Conservation (phyloP, 1,140 invertebrate genomes). For the Drosophila tristis region DNA sequence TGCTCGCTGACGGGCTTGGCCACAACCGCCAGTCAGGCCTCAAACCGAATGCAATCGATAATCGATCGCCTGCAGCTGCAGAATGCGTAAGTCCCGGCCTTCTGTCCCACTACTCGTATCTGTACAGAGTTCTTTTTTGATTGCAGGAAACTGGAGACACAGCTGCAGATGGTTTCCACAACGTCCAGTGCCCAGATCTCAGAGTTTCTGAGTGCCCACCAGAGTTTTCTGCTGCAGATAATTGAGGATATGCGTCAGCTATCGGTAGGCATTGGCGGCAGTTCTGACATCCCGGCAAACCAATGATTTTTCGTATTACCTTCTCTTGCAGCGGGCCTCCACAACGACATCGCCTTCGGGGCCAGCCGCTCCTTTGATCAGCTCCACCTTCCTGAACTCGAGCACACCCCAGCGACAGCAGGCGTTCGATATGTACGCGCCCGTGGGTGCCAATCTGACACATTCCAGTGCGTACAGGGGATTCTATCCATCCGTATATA, state of each 20-base stretch:
- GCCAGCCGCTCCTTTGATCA: conserved; percentile 38
- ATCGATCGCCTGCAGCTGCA: conserved; percentile 72
- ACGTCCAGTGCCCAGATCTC: conserved; percentile 66
- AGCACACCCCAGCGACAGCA: conserved; percentile 62
- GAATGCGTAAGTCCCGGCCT: conserved; percentile 57
- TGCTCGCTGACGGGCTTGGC: conserved; percentile 71
- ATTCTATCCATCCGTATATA: not conserved
- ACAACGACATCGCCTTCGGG: not conserved
- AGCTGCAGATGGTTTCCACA: conserved; percentile 58
- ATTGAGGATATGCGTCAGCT: conserved; percentile 80
- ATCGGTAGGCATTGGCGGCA: conserved; percentile 57
- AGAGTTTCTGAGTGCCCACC: conserved; percentile 71
- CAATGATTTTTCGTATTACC: too few species aligned
- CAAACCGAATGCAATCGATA: conserved; percentile 69
- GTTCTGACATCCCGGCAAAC: not conserved
- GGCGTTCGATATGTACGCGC: conserved; percentile 59
- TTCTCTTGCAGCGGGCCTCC: conserved; percentile 18
- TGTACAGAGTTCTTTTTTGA: not conserved
- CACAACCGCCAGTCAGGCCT: conserved; percentile 64
- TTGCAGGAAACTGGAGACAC: conserved; percentile 68
- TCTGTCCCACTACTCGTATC: not conserved
- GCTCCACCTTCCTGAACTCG: conserved; percentile 63
- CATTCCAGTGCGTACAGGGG: conserved; percentile 68
- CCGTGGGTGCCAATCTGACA: conserved; percentile 68
- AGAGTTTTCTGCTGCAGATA: conserved; percentile 71